A percentile compares a stretch with the other conserved stretches of the same genome.
Conservation (phyloP, 2,888 invertebrate species). For the Coelogynopora nodosa region DNA sequence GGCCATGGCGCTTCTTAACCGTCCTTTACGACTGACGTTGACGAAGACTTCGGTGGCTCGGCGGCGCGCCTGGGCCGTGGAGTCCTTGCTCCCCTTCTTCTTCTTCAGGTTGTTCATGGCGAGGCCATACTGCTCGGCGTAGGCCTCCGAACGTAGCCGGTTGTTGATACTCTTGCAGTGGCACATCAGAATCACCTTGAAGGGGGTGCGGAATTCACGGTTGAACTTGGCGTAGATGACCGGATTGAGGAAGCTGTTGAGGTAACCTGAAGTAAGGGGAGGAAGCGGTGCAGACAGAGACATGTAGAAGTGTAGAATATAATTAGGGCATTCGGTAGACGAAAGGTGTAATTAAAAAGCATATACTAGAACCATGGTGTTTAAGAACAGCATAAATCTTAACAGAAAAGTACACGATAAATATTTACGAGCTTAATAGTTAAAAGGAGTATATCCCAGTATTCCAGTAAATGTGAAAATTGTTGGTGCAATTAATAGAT, state of each 20-base stretch:
- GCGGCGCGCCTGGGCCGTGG: not conserved
- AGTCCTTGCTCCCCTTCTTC: no score
- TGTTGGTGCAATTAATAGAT: no score
- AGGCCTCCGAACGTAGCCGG: slow-evolving; percentile 58
- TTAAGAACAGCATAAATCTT: no score
- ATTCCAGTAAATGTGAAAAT: no score
- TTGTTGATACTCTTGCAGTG: slow-evolving; percentile 59
- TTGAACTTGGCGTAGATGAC: slow-evolving; percentile 92
- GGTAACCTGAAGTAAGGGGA: slow-evolving; percentile 68
- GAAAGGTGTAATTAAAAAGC: no score
- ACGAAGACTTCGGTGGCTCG: not conserved
- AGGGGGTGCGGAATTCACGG: slow-evolving; percentile 88
- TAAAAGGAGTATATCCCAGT: no score
- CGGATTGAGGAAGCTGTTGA: slow-evolving; percentile 89
- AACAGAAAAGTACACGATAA: no score
- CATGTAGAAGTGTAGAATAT: no score
- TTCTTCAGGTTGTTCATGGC: slow-evolving; percentile 40
- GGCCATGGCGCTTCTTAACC: not conserved
- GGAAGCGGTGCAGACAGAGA: no score
- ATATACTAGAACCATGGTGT: no score
- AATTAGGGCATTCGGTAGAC: no score
- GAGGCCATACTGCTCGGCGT: slow-evolving; percentile 59
- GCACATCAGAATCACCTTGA: slow-evolving; percentile 82
- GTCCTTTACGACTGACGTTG: slow-evolving; percentile 5
- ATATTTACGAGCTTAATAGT: no score